These are phyloP conservation scores for Ornithorhynchus anatinus DNA, from an alignment of 2,113 vertebrate genomes.

Conservation along the genomic window DNA sequence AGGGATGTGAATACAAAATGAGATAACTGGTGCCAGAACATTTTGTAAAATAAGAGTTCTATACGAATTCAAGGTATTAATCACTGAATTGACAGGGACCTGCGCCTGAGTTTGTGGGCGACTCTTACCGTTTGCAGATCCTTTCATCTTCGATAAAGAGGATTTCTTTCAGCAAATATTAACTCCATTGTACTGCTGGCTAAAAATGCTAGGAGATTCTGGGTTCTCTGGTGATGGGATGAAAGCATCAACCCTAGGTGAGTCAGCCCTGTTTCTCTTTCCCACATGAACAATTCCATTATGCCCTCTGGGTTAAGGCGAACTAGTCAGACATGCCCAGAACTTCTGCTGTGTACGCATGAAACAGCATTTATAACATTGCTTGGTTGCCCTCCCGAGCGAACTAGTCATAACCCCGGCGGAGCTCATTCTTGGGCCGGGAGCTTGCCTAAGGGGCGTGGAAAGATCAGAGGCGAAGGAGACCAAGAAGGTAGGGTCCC, in stretches of 20 bases:
- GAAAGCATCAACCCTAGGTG: conserved; percentile 47
- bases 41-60: too few species aligned
- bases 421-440: background rate
- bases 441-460: too few species aligned
- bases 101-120: too few species aligned
- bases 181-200: conserved; percentile 29
- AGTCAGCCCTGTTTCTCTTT: conserved; percentile 41
- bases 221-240: conserved; percentile 40
- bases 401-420: background rate
- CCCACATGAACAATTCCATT: conserved; percentile 59
- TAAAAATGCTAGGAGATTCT: conserved; percentile 39
- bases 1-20: too few species aligned
- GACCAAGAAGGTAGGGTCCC: too few species aligned
- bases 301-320: conserved; percentile 54
- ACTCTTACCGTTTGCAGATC: too few species aligned
- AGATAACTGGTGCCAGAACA: too few species aligned
- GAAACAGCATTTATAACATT: conserved; percentile 47
- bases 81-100: too few species aligned
- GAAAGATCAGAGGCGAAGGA: too few species aligned
- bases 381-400: conserved; percentile 24
- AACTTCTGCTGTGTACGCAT: conserved; percentile 48
- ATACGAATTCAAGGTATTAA: too few species aligned
- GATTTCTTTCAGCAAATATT: conserved; percentile 28
- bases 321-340: conserved; percentile 54
- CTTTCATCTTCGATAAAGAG: conserved; percentile 10